Percentiles rank a stretch among this genome's conserved stretches.
These are phyloP conservation scores for Megaceryle torquata DNA, from an alignment of 2,113 vertebrate genomes.

Conservation along the genomic window DNA sequence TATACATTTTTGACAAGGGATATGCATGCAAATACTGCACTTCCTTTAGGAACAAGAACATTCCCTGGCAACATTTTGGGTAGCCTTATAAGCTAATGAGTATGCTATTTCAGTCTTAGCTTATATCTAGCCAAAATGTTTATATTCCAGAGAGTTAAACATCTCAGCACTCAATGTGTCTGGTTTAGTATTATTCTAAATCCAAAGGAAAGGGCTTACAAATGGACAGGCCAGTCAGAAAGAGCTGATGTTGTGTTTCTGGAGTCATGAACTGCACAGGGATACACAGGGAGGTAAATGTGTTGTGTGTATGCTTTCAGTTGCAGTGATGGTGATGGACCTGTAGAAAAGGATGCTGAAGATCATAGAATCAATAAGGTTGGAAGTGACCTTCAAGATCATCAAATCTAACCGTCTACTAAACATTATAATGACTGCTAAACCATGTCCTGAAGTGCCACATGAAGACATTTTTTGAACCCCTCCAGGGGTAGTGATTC, in stretches of 20 bases:
- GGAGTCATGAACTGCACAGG: neutral
- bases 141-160: slow-evolving; percentile 31
- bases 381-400: too few species aligned
- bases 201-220: neutral
- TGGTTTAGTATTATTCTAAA: neutral
- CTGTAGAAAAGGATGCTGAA: neutral
- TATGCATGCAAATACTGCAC: neutral
- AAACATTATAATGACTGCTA: too few species aligned
- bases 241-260: neutral
- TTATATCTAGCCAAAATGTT: neutral
- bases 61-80: neutral
- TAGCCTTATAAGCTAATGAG: neutral
- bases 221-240: neutral
- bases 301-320: neutral
- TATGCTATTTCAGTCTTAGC: neutral
- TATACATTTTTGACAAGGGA: neutral
- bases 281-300: neutral
- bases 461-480: too few species aligned
- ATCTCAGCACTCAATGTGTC: neutral
- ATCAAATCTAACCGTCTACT: too few species aligned
- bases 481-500: too few species aligned
- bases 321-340: neutral
- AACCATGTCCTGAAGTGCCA: too few species aligned
- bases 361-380: too few species aligned
- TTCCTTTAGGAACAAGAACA: slow-evolving; percentile 18